Conservation (phyloP, 1,140 invertebrate species). For the Drosophila lacteicornis region DNA sequence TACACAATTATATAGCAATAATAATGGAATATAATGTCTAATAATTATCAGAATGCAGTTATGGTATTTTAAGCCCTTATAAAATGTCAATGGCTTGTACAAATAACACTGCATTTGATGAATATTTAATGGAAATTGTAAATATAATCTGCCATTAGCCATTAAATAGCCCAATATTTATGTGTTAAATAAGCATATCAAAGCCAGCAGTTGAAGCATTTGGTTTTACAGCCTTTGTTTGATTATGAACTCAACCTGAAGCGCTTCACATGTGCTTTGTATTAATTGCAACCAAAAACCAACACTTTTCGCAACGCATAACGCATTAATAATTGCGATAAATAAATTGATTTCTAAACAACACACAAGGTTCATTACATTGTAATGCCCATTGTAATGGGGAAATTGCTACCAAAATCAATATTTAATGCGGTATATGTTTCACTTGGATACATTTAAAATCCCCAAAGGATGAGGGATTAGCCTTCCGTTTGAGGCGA, state of each 20-base stretch:
- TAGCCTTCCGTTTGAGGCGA: conserved; percentile 6
- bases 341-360: conserved; percentile 17
- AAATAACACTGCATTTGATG: not conserved
- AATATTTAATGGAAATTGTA: not conserved
- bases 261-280: not conserved
- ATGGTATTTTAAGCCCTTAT: too few relatives aligned
- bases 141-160: conserved; percentile 2
- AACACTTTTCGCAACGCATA: not conserved
- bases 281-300: conserved; percentile 10
- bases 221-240: not conserved
- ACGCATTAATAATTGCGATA: conserved; percentile 10
- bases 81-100: too few relatives aligned
- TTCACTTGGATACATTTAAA: not conserved
- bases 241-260: conserved; percentile 5
- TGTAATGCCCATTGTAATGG: not conserved
- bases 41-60: too few relatives aligned
- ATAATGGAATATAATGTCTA: too few relatives aligned
- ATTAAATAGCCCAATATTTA: conserved; percentile 3
- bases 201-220: not conserved
- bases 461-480: conserved; percentile 18
- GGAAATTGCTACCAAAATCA: conserved; percentile 2
- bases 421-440: conserved; percentile 4
- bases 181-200: conserved; percentile 2
- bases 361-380: not conserved
- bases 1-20: too few relatives aligned